These are phyloP conservation scores for Xylophagus ater DNA, from an alignment of 2,888 invertebrate genomes.

Conservation along the genomic window DNA sequence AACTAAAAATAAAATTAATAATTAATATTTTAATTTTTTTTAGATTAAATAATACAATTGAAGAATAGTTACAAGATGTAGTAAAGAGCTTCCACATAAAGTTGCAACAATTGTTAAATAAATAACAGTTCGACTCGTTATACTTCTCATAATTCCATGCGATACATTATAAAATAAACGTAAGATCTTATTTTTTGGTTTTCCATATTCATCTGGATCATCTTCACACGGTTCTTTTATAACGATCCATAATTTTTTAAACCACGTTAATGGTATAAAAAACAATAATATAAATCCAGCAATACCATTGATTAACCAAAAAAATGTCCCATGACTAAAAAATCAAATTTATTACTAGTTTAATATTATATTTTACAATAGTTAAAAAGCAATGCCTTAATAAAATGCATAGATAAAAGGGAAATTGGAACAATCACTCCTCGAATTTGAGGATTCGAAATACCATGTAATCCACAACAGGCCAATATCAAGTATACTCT, in stretches of 20 bases:
- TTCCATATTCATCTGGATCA: constrained; percentile 15
- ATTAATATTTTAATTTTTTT: background rate
- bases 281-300: constrained; percentile 43
- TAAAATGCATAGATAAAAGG: too few species aligned
- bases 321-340: constrained; percentile 30
- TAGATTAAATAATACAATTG: background rate
- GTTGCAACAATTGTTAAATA: constrained; percentile 57
- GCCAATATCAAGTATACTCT: too few species aligned
- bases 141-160: constrained; percentile 49
- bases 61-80: constrained; percentile 43
- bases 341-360: too few species aligned
- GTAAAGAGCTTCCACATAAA: constrained; percentile 52
- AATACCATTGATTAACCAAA: constrained; percentile 41
- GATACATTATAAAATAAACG: constrained; percentile 51
- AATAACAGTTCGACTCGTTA: constrained; percentile 49
- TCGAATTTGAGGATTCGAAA: too few species aligned
- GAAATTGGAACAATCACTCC: too few species aligned
- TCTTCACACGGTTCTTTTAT: constrained; percentile 19
- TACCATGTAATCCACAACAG: too few species aligned
- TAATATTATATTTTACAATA: too few species aligned
- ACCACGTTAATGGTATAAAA: constrained; percentile 63
- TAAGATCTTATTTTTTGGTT: constrained; percentile 44
- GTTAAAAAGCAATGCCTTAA: too few species aligned
- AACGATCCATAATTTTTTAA: constrained; percentile 57
- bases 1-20: constrained; percentile 18